These are phyloP conservation scores for Campylomormyrus numenius DNA, from an alignment of 2,113 vertebrate species.

Conservation along the genomic window DNA sequence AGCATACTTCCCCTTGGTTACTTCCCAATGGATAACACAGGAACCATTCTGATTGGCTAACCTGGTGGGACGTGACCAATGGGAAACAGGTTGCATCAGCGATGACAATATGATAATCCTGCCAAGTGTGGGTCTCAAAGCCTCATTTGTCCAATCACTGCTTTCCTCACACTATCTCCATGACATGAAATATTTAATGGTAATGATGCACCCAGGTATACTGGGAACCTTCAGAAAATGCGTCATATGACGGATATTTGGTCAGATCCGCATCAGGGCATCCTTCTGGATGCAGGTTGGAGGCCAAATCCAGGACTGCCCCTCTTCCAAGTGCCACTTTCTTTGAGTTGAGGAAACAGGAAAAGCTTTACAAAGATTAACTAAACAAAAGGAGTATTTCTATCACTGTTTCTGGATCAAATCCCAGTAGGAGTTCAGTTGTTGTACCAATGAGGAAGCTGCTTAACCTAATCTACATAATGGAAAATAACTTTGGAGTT, in stretches of 20 bases:
- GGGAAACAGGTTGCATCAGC: background rate
- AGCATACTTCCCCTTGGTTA: background rate
- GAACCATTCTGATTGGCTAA: background rate
- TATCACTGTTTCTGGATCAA: background rate
- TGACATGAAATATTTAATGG: background rate
- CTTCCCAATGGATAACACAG: background rate
- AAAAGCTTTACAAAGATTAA: background rate
- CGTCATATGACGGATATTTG: background rate
- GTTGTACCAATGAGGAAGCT: background rate
- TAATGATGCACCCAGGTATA: background rate
- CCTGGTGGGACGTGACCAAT: background rate
- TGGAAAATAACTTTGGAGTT: background rate
- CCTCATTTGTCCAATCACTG: background rate
- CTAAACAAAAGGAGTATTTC: background rate
- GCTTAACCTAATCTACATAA: background rate
- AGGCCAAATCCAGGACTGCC: background rate
- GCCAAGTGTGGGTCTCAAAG: conserved; percentile 3
- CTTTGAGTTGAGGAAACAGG: background rate
- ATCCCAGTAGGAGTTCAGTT: background rate
- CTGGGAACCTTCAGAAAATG: background rate
- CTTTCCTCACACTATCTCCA: background rate
- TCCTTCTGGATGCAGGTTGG: background rate
- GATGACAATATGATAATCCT: conserved; percentile 10
- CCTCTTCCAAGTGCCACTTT: background rate
- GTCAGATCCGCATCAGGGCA: background rate